Percentiles rank a stretch among this genome's conserved stretches.
Conservation (phyloP, 2,113 vertebrate genomes). For the Sinosuthora webbiana region DNA sequence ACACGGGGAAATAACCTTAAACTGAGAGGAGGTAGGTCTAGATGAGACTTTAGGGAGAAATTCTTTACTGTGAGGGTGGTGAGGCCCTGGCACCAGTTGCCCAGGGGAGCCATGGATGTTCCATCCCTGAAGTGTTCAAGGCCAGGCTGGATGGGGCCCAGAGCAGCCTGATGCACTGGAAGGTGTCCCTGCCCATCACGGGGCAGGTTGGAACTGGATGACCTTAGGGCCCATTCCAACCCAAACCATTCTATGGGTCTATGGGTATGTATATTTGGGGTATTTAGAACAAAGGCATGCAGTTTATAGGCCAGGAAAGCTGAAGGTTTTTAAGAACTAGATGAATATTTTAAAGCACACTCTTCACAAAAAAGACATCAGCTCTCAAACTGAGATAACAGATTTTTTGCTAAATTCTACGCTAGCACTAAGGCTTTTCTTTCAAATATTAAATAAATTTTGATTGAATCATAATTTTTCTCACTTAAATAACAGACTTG, state of each 20-base stretch:
- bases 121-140: neutral
- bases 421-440: neutral
- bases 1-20: neutral
- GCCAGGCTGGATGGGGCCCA: neutral
- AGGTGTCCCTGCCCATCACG: rapidly evolving
- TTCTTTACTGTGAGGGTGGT: too few relatives aligned
- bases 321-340: neutral
- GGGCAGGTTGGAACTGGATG: neutral
- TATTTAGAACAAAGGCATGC: neutral
- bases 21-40: neutral
- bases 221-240: too few relatives aligned
- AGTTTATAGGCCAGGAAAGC: neutral
- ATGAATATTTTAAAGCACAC: neutral
- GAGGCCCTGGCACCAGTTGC: neutral
- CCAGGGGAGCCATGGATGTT: neutral
- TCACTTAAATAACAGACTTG: neutral
- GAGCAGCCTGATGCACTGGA: neutral
- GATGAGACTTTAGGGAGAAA: neutral
- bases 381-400: neutral
- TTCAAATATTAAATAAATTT: neutral
- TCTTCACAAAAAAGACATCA: neutral
- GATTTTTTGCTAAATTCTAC: neutral
- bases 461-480: neutral
- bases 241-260: neutral
- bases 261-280: neutral